Percentiles rank a stretch among this genome's conserved stretches.
Evolutionary conservation across 2,797 vertebrate species (phyloP).

Genomic region (Sebastes goodei): DNA sequence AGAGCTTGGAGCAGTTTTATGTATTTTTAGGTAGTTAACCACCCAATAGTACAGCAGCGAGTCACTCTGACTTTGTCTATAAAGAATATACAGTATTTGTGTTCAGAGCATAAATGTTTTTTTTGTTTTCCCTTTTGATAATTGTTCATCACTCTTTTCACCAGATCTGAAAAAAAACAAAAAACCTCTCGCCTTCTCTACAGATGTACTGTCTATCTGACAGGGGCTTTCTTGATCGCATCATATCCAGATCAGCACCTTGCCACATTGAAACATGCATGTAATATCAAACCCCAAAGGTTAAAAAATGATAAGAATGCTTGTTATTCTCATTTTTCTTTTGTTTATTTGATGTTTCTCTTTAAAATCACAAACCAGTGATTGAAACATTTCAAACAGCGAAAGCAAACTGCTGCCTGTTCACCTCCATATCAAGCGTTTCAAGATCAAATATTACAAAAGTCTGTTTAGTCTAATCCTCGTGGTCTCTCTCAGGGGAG

Average conservation of each 20-base stretch:
- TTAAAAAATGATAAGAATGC: neutral
- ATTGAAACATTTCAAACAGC: conserved; percentile 30
- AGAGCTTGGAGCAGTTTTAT: neutral
- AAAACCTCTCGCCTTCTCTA: neutral
- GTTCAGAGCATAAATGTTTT: neutral
- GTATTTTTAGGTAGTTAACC: neutral
- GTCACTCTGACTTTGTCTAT: neutral
- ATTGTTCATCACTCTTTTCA: neutral
- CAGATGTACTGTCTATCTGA: neutral
- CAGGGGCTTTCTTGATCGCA: neutral
- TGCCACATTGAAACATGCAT: neutral
- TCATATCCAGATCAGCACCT: neutral
- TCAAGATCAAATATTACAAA: conserved; percentile 47
- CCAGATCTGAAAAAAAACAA: neutral
- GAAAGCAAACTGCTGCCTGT: conserved; percentile 17
- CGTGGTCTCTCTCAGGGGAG: conserved; percentile 41
- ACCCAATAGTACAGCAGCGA: neutral
- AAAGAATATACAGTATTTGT: neutral
- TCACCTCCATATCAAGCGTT: conserved; percentile 44
- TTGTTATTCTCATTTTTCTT: neutral
- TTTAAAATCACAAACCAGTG: conserved; percentile 4
- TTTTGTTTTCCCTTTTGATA: neutral
- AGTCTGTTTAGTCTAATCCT: conserved; percentile 33
- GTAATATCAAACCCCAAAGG: neutral
- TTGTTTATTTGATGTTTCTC: neutral